Evolutionary conservation across 2,888 invertebrate species (phyloP), one percentile per base, ranked within the genome.

Genomic region (Aporophyla lueneburgensis): DNA sequence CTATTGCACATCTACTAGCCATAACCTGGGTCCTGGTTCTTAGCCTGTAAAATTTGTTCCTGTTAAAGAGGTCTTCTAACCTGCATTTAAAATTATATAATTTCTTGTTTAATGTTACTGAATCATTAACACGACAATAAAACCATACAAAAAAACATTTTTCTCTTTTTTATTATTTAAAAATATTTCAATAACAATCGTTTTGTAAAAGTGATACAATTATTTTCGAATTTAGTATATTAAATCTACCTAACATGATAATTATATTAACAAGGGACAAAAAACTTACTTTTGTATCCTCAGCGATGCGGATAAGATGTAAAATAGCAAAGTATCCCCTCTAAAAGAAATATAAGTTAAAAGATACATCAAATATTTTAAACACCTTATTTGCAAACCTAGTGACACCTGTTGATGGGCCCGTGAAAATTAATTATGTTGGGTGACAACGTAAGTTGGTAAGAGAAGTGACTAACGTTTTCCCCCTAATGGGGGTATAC

Each of bases 51-150:
- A 77, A 6, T 2, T 56, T 58, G 19, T 33, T 53, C 12, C 21
- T 33, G 27, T 19, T 33, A 49, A 16, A 49, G 1, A 56, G 21
- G 12, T 51, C 14, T 61, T 51, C 14, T 61, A 33, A 74, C 24
- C 21, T 51, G 54, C 61, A 78, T 78, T 81, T 75, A 81, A 56
- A 62, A n/a, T 53, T 51, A 76, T 10, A 62, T 27, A 10, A 49
- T 56, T 49, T 54, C 27, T 74, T 63, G 24, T 71, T 62, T 40
- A 27, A 54, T 46, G 24, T 58, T 46, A 51, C 40, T 19, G 40
- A 49, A n/a, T 65, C 9, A 66, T 67, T 69, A 67, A 54, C 16
- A 56, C 24, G 19, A n/a, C 7, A 81, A 73, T 81, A 84, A 81
- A 81, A 83, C 24, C 4, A 40, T 66, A 53, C 51, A 56, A 27